Conservation (phyloP, 2,888 invertebrate genomes). For the Drosophila parthenogenetica region DNA sequence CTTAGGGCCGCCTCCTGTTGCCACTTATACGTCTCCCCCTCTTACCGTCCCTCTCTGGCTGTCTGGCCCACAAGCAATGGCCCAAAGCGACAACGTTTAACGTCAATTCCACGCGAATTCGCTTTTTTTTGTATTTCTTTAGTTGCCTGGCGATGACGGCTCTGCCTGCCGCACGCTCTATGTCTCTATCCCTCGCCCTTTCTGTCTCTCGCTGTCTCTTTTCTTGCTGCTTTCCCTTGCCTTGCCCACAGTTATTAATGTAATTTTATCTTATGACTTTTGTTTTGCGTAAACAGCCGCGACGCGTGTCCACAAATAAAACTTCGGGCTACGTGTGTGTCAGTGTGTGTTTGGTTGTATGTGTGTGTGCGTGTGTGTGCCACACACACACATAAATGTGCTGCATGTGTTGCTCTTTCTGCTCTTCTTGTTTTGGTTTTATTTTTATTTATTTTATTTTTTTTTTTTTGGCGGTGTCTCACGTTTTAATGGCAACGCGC, state of each 20-base stretch:
- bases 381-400: constrained; percentile 34
- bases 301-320: constrained; percentile 62
- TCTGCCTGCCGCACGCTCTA: not conserved
- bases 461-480: constrained; percentile 34
- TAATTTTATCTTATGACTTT: constrained; percentile 80
- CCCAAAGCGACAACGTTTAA: constrained; percentile 72
- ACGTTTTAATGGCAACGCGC: constrained; percentile 73
- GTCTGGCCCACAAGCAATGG: constrained; percentile 43
- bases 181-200: not conserved
- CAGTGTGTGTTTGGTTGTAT: constrained; percentile 23
- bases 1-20: not conserved
- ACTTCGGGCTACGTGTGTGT: constrained; percentile 26
- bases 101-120: constrained; percentile 19
- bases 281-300: constrained; percentile 69
- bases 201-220: not conserved
- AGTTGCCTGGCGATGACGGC: not conserved
- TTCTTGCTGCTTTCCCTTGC: not conserved
- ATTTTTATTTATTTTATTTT: not conserved
- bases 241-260: constrained; percentile 70
- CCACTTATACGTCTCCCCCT: not conserved
- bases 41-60: not conserved
- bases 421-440: constrained; percentile 19
- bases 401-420: constrained; percentile 32
- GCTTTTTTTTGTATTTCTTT: constrained; percentile 1
- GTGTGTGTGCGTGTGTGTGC: constrained; percentile 26